Conservation (phyloP, 2,113 vertebrate species). For the Tringa solitaria region DNA sequence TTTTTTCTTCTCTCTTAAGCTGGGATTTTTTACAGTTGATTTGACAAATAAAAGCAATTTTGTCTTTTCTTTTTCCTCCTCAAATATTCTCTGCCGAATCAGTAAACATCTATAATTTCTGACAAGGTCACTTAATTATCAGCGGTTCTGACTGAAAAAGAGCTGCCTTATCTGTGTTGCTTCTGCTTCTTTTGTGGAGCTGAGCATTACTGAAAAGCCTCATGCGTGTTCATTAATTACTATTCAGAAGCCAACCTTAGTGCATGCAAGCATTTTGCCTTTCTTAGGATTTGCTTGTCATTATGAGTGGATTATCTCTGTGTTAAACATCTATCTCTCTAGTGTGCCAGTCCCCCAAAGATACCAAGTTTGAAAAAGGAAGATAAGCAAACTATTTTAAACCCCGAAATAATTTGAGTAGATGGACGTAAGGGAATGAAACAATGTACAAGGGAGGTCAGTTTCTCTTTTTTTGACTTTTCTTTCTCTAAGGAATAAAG, state of each 20-base stretch:
- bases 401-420: background rate
- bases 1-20: background rate
- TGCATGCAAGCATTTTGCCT: background rate
- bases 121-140: conserved; percentile 65
- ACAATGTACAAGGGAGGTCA: background rate
- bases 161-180: background rate
- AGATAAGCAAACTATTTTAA: background rate
- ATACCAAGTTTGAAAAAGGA: background rate
- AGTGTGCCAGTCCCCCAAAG: background rate
- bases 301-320: conserved; percentile 24
- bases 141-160: background rate
- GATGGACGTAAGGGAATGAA: background rate
- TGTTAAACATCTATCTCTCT: background rate
- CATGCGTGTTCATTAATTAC: background rate
- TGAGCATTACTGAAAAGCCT: background rate
- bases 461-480: background rate
- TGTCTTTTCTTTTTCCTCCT: background rate
- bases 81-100: background rate
- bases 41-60: conserved; percentile 11
- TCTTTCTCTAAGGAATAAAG: background rate
- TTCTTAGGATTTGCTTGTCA: background rate
- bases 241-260: background rate
- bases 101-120: conserved; percentile 55
- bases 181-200: background rate
- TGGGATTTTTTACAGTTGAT: background rate